Evolutionary conservation across 2,888 invertebrate species (phyloP).

Genomic region (Oscheius myriophilus): DNA sequence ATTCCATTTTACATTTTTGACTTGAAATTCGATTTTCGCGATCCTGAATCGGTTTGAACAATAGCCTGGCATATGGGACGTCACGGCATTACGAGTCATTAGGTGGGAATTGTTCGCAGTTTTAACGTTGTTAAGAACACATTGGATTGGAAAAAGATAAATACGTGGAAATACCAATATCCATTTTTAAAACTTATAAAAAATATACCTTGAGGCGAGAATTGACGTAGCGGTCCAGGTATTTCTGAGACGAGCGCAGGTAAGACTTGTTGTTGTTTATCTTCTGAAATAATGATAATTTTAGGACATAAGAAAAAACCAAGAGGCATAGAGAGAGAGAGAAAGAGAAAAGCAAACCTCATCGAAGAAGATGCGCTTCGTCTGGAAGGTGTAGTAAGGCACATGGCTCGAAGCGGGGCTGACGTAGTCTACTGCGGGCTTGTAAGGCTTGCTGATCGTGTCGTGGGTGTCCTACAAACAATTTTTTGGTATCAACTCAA

Average conservation of each 20-base stretch:
- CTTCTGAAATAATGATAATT: constrained; percentile 23
- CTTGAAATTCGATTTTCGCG: too few species aligned
- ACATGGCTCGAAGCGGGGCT: constrained; percentile 57
- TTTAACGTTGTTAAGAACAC: too few species aligned
- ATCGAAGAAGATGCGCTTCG: constrained; percentile 67
- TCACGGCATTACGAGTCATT: too few species aligned
- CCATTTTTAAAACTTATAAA: too few species aligned
- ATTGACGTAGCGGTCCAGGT: constrained; percentile 67
- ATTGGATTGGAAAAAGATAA: too few species aligned
- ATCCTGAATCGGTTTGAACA: too few species aligned
- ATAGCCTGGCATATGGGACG: too few species aligned
- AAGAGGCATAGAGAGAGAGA: background rate
- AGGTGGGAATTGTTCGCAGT: too few species aligned
- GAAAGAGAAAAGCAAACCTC: constrained; percentile 47
- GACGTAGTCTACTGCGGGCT: constrained; percentile 38
- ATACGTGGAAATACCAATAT: too few species aligned
- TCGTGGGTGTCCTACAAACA: constrained; percentile 59
- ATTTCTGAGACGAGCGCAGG: constrained; percentile 64
- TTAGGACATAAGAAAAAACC: background rate
- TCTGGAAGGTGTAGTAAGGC: constrained; percentile 68
- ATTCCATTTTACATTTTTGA: too few species aligned
- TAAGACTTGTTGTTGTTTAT: constrained; percentile 52
- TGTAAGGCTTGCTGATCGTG: constrained; percentile 55
- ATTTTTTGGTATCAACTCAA: background rate
- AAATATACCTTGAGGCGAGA: constrained; percentile 55